Evolutionary conservation across 2,888 invertebrate genomes (phyloP), one percentile per base, ranked within the genome.

Genomic region (Mimas tiliae): DNA sequence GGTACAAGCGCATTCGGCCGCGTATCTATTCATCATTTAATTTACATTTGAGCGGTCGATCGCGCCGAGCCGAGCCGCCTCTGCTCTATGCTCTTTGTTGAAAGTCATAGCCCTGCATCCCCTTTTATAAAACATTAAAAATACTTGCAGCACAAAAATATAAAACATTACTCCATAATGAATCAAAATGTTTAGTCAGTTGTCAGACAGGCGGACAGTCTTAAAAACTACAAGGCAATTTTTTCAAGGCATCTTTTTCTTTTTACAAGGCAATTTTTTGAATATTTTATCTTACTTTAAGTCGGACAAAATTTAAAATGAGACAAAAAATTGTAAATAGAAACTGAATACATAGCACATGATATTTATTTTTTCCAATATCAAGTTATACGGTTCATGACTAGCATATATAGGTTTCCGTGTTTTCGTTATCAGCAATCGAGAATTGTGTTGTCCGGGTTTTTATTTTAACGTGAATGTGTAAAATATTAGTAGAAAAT

Each of bases 21-120:
- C 77, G 81, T 85, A 87, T 88, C 89, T 88, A 90, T 91, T 87
- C 89, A 90, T 90, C 91, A 89, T 91, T 91, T 90, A 90, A 91
- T 91, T 91, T 89, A 90, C 90, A 89, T 90, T 89, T 88, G 84
- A 84, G 83, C 84, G 81, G 82, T 78, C 83, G 79, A 80, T 77
- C 80, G 52, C 67, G 27, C 64, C 62, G 12, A 7, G 11, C 42
- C 42, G 9, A 3, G 45, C 14, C 45, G 45, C 45, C 65, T 53
- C 62, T 62, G 62, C 47, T 63, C 55, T 47, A 33, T n/a, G 42
- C 51, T 62, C 64, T n/a, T 62, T 42, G 33, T 33, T n/a, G 12
- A 19, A 47, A 12, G 6, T 33, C 51, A 62, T 47, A n/a, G 47
- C 33, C 52, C 16, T 34, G 62, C 47, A 34, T 53, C 50, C 62